phyloP scores from a whole-genome alignment of 2,888 invertebrate species.

The Drosophila planitibia region DNA sequence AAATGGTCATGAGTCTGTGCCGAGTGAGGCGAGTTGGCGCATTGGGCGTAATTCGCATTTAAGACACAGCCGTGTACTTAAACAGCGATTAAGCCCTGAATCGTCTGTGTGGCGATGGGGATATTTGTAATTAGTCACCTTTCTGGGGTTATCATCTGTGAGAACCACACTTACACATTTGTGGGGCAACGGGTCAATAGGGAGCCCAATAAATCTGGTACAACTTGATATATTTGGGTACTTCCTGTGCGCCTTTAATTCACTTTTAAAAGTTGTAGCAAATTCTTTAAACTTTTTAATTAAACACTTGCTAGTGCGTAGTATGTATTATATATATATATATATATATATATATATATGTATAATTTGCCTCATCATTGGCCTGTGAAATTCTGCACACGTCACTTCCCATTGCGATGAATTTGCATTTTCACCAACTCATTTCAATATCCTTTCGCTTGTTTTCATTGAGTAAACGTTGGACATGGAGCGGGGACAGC shows the following conservation, averaged over 20 bases:
- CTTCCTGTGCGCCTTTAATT: slow-evolving; percentile 72
- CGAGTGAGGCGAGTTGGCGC: slow-evolving; percentile 37
- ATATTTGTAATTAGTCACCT: slow-evolving; percentile 59
- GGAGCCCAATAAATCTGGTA: slow-evolving; percentile 22
- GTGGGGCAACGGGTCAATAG: slow-evolving; percentile 74
- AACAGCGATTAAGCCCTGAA: slow-evolving; percentile 74
- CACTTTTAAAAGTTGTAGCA: slow-evolving; percentile 65
- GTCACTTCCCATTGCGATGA: slow-evolving; percentile 80
- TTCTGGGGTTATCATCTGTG: slow-evolving; percentile 56
- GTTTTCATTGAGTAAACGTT: slow-evolving; percentile 72
- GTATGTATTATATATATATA: not conserved
- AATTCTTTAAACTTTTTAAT: slow-evolving; percentile 67
- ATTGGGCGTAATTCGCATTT: slow-evolving; percentile 82
- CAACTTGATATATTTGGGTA: slow-evolving; percentile 29
- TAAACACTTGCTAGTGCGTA: slow-evolving; percentile 56
- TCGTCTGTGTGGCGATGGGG: slow-evolving; percentile 8
- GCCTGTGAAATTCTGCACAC: slow-evolving; percentile 78
- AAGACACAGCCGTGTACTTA: slow-evolving; percentile 77
- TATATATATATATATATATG: slow-evolving; percentile 1
- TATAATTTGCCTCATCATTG: slow-evolving; percentile 58
- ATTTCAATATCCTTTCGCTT: slow-evolving; percentile 81
- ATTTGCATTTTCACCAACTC: slow-evolving; percentile 79
- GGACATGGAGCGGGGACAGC: slow-evolving; percentile 26
- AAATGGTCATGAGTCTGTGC: slow-evolving; percentile 77
- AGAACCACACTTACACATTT: slow-evolving; percentile 57